A percentile compares a stretch with the other conserved stretches of the same genome.
phyloP scores from a whole-genome alignment of 2,113 vertebrate genomes.

The Taxidea taxus region DNA sequence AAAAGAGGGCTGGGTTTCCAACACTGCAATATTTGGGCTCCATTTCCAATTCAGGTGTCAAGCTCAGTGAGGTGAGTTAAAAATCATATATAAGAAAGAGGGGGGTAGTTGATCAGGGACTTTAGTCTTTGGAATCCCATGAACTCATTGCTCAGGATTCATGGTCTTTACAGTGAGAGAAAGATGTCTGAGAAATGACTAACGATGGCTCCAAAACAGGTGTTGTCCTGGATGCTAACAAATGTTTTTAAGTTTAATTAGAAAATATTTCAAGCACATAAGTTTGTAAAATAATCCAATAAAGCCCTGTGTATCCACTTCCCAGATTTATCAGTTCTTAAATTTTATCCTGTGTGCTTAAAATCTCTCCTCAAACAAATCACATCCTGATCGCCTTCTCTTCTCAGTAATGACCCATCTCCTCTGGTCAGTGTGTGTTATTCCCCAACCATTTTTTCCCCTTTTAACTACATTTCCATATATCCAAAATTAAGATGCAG shows the following conservation, averaged over 20 bases:
- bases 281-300: neutral
- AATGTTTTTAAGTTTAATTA: neutral
- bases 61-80: neutral
- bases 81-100: neutral
- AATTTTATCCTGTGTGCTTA: neutral
- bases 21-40: neutral
- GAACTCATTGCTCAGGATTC: neutral
- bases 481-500: slow-evolving; percentile 24
- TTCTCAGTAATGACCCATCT: neutral
- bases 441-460: neutral
- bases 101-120: neutral
- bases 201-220: neutral
- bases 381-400: neutral
- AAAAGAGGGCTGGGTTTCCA: neutral
- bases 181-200: neutral
- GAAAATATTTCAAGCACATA: neutral
- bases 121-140: slow-evolving; percentile 20
- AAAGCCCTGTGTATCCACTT: neutral
- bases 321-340: neutral
- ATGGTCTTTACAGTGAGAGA: neutral
- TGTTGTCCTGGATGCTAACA: neutral
- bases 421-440: neutral
- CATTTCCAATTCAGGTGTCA: neutral
- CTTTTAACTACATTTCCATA: neutral
- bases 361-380: neutral